These are phyloP conservation scores for Lerema accius DNA, from an alignment of 1,140 invertebrate genomes.

Conservation along the genomic window DNA sequence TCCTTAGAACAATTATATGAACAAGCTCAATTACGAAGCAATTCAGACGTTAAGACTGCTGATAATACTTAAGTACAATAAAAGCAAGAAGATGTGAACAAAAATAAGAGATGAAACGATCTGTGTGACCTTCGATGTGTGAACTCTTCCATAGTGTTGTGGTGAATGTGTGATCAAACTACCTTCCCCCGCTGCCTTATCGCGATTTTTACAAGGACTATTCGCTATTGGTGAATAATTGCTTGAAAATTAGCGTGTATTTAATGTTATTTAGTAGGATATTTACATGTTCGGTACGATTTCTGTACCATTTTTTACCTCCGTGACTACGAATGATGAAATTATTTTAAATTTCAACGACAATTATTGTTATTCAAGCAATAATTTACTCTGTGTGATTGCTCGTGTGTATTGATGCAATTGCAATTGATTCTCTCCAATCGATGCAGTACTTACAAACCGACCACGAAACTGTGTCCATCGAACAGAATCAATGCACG, in stretches of 20 bases:
- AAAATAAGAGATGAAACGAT: neutral
- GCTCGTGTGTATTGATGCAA: slow-evolving; percentile 22
- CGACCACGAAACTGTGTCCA: slow-evolving; percentile 40
- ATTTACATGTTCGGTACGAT: slow-evolving; percentile 28
- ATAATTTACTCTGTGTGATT: slow-evolving; percentile 46
- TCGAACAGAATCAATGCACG: slow-evolving; percentile 37
- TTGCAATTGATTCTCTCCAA: slow-evolving; percentile 45
- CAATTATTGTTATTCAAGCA: slow-evolving; percentile 28
- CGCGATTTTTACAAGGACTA: slow-evolving; percentile 25
- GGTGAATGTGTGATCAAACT: slow-evolving; percentile 10
- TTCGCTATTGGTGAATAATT: slow-evolving; percentile 31
- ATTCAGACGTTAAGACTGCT: slow-evolving; percentile 5
- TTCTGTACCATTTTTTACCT: slow-evolving; percentile 29
- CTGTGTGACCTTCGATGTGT: neutral
- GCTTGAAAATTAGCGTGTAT: slow-evolving; percentile 28
- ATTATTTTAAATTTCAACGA: slow-evolving; percentile 17
- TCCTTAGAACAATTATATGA: neutral
- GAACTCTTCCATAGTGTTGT: slow-evolving; percentile 14
- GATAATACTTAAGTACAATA: slow-evolving; percentile 3
- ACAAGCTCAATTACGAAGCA: slow-evolving; percentile 4
- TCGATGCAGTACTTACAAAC: slow-evolving; percentile 37
- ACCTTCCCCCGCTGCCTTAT: slow-evolving; percentile 30
- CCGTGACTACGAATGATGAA: slow-evolving; percentile 14
- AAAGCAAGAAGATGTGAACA: neutral
- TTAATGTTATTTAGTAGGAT: slow-evolving; percentile 23